Evolutionary conservation across 2,113 vertebrate genomes (phyloP).

Genomic region (Penelope pileata): DNA sequence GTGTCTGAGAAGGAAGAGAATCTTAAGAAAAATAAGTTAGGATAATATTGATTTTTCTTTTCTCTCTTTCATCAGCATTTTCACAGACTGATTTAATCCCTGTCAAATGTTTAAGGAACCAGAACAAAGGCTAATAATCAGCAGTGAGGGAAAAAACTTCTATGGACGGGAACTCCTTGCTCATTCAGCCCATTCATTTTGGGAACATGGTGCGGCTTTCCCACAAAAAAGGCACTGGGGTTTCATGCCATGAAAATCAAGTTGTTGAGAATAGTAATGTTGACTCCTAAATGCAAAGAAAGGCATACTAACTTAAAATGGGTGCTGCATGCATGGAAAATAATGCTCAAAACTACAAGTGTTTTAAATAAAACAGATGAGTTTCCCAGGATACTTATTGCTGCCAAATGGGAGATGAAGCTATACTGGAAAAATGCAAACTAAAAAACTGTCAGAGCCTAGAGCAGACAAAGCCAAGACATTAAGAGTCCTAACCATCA

Average conservation of each 20-base stretch:
- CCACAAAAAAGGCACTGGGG: neutral
- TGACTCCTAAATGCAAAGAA: neutral
- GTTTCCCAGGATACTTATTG: neutral
- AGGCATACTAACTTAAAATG: neutral
- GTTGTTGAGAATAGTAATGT: neutral
- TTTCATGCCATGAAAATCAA: neutral
- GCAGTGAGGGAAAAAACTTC: neutral
- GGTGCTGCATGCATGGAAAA: neutral
- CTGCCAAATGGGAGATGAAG: neutral
- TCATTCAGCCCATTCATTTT: neutral
- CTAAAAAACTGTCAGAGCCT: neutral
- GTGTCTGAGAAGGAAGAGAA: neutral
- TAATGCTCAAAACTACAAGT: neutral
- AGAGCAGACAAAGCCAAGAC: neutral
- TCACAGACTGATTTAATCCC: neutral
- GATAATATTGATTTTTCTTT: neutral
- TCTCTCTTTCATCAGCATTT: neutral
- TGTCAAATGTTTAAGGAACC: neutral
- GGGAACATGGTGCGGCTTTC: neutral
- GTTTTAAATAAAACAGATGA: neutral
- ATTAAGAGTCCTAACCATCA: neutral
- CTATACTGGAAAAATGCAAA: neutral
- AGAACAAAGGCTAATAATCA: neutral
- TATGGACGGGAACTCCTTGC: neutral
- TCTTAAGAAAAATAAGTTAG: neutral